Base-by-base conservation (phyloP, 2,113 vertebrate species). In the Chauna torquata region DNA sequence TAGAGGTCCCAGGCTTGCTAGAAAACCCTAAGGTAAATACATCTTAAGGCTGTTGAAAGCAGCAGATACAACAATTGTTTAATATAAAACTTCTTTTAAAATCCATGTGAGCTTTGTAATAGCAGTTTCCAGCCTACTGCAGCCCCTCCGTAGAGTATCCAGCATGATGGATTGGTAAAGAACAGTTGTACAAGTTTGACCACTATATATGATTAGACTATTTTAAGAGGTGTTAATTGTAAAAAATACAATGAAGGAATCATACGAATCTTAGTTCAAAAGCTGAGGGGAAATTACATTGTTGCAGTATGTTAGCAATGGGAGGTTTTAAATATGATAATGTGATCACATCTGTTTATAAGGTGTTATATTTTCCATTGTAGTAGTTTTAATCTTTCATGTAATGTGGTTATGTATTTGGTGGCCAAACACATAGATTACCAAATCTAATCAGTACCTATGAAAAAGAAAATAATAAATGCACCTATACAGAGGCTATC, bases 371-470 rank as follows among this genome's bases (percentile, higher is more conserved):
- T 74, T 64, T 79, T 34, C 47, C 40, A 4, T 30, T 81, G 65
- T 49, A 23, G 64, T 68, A 52, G 25, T 49, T 95, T 79, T 86
- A 90, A 76, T 92, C 52, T 84, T 84, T 64, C 36, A 3, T n/a
- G 11, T 88, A 74, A 69, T 19, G 4, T 42, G 24, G 85, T 77
- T 80, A 9, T 8, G 18, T 65, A 17, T 85, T n/a, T 79, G 40
- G 75, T 94, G 40, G 38, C 57, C 93, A 91, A 74, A 86, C 78
- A 82, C 52, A 47, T 24, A 83, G 79, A 88, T 96, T 88, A 57
- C 86, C 64, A 94, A 95, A 75, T 92, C 50, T 44, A 80, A 88
- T 90, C 45, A 42, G 19, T 59, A 87, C 34, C 38, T 82, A 47
- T 28, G 34, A 30, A 59, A 58, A 86, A 58, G 10, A 11, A 75